Conservation (phyloP, 1,140 invertebrate species). For the Cotesia glomerata region DNA sequence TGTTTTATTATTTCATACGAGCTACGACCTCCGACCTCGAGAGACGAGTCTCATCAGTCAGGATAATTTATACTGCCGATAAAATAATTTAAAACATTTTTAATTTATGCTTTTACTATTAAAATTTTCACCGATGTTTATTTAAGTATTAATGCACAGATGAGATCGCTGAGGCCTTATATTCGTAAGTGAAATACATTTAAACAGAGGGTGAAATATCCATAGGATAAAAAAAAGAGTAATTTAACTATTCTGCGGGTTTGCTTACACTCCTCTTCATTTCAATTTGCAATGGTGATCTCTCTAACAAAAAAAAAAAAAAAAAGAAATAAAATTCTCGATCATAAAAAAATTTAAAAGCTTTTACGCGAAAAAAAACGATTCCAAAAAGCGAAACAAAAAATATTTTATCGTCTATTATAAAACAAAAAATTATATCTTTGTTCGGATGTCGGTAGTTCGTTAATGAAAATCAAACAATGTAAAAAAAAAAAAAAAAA, state of each 20-base stretch:
- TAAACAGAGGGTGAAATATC: slow-evolving; percentile 4
- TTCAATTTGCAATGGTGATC: slow-evolving; percentile 3
- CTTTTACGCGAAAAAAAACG: not conserved
- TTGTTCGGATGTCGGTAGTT: slow-evolving; percentile 38
- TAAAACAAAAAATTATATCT: not conserved
- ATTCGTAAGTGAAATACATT: slow-evolving; percentile 45
- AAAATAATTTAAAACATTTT: too few species aligned
- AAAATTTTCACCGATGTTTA: slow-evolving; percentile 36
- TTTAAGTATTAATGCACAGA: slow-evolving; percentile 57
- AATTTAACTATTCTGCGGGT: slow-evolving; percentile 60
- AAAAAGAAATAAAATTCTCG: not conserved
- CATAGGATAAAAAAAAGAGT: slow-evolving; percentile 40
- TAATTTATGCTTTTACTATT: slow-evolving; percentile 4
- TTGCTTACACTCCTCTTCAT: slow-evolving; percentile 54
- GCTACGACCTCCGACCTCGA: too few species aligned
- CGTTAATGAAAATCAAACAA: slow-evolving; percentile 66
- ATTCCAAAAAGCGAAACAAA: slow-evolving; percentile 18
- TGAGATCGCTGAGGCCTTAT: slow-evolving; percentile 57
- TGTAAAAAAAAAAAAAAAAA: slow-evolving; percentile 36
- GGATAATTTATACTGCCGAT: too few species aligned
- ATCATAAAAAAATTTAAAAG: slow-evolving; percentile 1
- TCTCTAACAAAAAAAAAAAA: not conserved
- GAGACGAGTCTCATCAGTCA: too few species aligned
- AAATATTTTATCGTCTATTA: slow-evolving; percentile 26
- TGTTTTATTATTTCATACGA: not conserved